Evolutionary conservation across 1,140 invertebrate genomes (phyloP).

Genomic region (Stegodyphus mimosarum): DNA sequence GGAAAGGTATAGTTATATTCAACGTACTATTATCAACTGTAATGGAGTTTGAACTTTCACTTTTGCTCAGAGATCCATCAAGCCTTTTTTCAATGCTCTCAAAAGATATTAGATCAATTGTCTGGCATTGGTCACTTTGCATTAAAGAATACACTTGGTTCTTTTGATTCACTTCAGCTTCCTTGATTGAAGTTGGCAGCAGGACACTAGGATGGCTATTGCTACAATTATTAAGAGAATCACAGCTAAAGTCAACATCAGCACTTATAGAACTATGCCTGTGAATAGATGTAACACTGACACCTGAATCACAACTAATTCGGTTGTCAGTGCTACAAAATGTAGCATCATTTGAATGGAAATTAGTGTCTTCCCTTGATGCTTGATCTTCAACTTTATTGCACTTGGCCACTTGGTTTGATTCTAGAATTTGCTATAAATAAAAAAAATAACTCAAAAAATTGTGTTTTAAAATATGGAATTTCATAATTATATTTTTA

Average conservation of each 20-base stretch:
- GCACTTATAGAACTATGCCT: neutral
- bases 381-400: no score
- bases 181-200: no score
- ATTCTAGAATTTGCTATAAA: no score
- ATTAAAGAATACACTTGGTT: neutral
- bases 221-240: neutral
- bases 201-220: neutral
- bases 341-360: no score
- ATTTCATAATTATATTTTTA: no score
- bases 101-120: conserved; percentile 21
- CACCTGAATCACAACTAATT: conserved; percentile 42
- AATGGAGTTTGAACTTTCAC: neutral
- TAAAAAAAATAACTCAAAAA: no score
- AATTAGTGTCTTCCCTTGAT: no score
- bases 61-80: neutral
- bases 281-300: conserved; percentile 35
- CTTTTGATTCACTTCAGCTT: no score
- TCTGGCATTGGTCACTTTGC: neutral
- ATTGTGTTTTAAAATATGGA: no score
- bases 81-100: neutral
- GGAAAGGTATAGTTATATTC: conserved; percentile 22
- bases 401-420: no score
- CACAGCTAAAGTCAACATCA: neutral
- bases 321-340: neutral
- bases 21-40: neutral